Conservation (phyloP, 2,113 vertebrate genomes). For the Myotis brandtii region DNA sequence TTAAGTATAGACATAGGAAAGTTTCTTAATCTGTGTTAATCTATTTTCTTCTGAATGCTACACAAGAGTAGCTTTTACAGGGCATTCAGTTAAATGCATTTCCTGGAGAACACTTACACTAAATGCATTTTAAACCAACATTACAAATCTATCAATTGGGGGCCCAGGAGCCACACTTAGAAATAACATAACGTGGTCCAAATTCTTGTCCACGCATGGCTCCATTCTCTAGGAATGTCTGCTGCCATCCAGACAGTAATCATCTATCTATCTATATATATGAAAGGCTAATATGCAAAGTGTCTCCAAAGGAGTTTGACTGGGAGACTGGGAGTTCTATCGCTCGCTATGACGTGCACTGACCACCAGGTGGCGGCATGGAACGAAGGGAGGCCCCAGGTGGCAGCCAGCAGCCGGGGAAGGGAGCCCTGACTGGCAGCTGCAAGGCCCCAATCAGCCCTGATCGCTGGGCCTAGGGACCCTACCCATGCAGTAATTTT, state of each 20-base stretch:
- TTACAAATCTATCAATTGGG: not conserved
- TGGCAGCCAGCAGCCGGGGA: no score
- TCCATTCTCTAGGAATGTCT: constrained; percentile 38
- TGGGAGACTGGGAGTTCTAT: no score
- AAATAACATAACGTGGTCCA: not conserved
- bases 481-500: no score
- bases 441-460: no score
- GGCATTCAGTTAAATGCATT: not conserved
- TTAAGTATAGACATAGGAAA: not conserved
- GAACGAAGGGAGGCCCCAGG: no score
- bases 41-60: not conserved
- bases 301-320: no score
- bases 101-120: not conserved
- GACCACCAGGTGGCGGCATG: no score
- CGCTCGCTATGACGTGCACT: no score
- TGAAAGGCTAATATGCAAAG: no score
- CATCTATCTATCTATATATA: no score
- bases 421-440: no score
- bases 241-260: constrained; percentile 64
- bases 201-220: not conserved
- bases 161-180: not conserved
- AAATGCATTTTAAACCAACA: constrained; percentile 33
- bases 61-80: not conserved
- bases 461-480: no score
- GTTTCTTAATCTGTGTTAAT: not conserved